Evolutionary conservation across 2,797 vertebrate species (phyloP).

Genomic region (Acipenser oxyrinchus): DNA sequence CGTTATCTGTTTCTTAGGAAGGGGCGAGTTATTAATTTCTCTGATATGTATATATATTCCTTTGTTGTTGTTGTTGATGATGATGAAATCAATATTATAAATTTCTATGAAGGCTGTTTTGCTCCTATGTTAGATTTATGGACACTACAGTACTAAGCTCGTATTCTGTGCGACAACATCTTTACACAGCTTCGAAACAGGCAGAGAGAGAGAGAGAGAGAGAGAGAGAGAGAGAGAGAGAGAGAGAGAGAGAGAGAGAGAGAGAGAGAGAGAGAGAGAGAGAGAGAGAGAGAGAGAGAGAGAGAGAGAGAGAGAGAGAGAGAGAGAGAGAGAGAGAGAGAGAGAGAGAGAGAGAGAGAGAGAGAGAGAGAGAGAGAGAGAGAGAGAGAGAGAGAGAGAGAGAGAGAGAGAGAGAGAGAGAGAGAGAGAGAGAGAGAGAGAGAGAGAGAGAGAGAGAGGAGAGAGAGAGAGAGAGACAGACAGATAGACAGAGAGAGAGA

Average conservation of each 20-base stretch:
- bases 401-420: no score
- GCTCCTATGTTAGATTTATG: no score
- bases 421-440: no score
- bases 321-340: not conserved
- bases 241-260: not conserved
- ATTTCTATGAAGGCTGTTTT: no score
- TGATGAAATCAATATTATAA: no score
- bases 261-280: not conserved
- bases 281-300: not conserved
- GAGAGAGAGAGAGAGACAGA: not conserved
- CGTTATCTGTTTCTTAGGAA: no score
- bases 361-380: constrained; percentile 1
- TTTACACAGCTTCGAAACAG: not conserved
- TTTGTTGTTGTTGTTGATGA: no score
- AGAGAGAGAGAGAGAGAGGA: no score
- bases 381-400: not conserved
- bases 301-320: not conserved
- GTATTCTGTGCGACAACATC: constrained; percentile 3
- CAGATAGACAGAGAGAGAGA: not conserved
- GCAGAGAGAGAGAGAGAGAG: constrained; percentile 5
- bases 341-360: not conserved
- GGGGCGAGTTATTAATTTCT: no score
- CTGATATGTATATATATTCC: no score
- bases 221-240: constrained; percentile 3
- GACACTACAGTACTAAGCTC: not conserved